Evolutionary conservation across 2,888 invertebrate genomes (phyloP).

Genomic region (Agonopterix arenella): DNA sequence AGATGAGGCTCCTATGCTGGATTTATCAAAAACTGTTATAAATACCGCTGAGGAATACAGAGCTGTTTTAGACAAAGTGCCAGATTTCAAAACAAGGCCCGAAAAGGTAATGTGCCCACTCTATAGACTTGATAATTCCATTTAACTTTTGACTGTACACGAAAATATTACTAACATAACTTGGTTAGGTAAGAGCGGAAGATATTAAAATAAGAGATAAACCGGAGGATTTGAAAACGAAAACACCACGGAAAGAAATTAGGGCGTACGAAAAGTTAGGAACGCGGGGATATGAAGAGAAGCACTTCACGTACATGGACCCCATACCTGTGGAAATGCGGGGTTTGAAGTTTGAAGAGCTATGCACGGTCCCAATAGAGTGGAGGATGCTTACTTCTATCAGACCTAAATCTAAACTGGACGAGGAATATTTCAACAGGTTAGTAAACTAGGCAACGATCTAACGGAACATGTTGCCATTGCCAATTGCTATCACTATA

Average conservation of each 20-base stretch:
- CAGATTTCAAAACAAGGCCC: slow-evolving; percentile 92
- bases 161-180: slow-evolving; percentile 4
- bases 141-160: background rate
- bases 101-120: slow-evolving; percentile 80
- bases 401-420: slow-evolving; percentile 87
- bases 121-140: background rate
- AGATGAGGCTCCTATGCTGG: slow-evolving; percentile 88
- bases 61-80: slow-evolving; percentile 89
- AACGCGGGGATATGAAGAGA: slow-evolving; percentile 76
- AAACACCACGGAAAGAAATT: slow-evolving; percentile 83
- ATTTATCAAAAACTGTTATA: slow-evolving; percentile 87
- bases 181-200: slow-evolving; percentile 80
- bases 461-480: too few relatives aligned
- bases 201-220: slow-evolving; percentile 86
- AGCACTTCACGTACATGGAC: slow-evolving; percentile 78
- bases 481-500: background rate
- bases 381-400: slow-evolving; percentile 96
- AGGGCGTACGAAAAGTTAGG: slow-evolving; percentile 80
- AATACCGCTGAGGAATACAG: slow-evolving; percentile 89
- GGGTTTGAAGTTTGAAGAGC: slow-evolving; percentile 83
- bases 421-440: slow-evolving; percentile 93
- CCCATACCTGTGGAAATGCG: slow-evolving; percentile 91
- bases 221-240: slow-evolving; percentile 82
- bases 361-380: slow-evolving; percentile 91
- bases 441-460: slow-evolving; percentile 23